Evolutionary conservation across 2,797 vertebrate species (phyloP), one percentile per base, ranked within the genome.

Genomic region (Danio choprae): DNA sequence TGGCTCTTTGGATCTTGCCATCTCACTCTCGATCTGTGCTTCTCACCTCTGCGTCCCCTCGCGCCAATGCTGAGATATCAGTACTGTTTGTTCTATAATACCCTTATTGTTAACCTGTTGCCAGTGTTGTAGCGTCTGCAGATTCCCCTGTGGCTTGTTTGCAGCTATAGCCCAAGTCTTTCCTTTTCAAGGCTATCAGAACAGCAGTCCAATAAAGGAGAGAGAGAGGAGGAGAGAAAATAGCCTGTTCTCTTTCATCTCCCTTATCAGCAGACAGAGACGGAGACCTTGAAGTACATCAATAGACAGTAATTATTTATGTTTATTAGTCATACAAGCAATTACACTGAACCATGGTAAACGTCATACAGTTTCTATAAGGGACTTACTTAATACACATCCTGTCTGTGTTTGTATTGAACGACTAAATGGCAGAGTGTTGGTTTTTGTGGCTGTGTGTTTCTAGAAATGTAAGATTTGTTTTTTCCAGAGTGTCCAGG

Each of bases 151-250:
- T 64, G 82, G 64, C 74, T 81, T 77, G 70, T 84, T 86, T 84
- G 74, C 55, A 74, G 71, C 73, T 43, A 29, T 29, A 44, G 55
- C 64, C 41, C 18, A 82, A 51, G 48, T 67, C 76, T 75, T 82
- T 65, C 62, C 65, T 60, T 58, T 82, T 83, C 83, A 85, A 84
- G 84, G 86, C 83, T 81, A 83, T 69, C 65, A 70, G 81, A 82
- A 84, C 83, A 83, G 69, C 71, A 75, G 50, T 83, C 81, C 81
- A 86, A 83, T 85, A 87, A 88, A 86, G 81, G 80, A 87, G 73
- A 70, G 56, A 44, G 79, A 75, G 76, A 69, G 63, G 56, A 15
- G 58, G 46, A 50, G 58, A 20, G 72, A 44, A 59, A 55, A 55
- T 48, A 63, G 55, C 41, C 67, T 81, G 70, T 80, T 87, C 82